Base-by-base conservation (phyloP, 2,797 vertebrate species). In the Phyllotis vaccarum region DNA sequence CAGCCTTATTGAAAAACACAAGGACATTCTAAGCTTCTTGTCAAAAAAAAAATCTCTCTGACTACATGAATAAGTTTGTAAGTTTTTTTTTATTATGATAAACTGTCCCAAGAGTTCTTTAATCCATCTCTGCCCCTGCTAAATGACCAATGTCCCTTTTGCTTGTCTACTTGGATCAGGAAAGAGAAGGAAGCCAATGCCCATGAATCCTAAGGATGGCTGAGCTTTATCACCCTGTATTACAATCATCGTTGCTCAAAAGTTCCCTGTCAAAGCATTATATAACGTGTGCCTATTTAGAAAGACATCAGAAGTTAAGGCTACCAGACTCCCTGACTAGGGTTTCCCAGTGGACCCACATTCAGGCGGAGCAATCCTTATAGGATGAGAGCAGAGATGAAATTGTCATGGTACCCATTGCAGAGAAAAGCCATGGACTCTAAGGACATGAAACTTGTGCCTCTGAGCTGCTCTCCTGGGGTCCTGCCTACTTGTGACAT, bases 241-340 rank as follows among this genome's bases (percentile, higher is more conserved):
- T 31, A 40, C 0, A n/a, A 56, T 0, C 7, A 40, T 7, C 56
- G 37, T 68, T 86, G 34, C 21, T 5, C 2, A 7, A 34, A 92
- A 4, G 14, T 14, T n/a, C 80, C 19, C 75, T 85, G 76, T 78
- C 76, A 91, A 86, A 56, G 70, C 11, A 49, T 4, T 24, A 46
- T 75, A 79, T 82, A 37, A 2, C 60, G 40, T 34, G 22, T 0
- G 82, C 16, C 12, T 46, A 31, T 89, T 91, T 40, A 94, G 74
- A 75, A 90, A 60, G 34, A 17, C 40, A 19, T 37, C 52, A 66
- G 91, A 95, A 93, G 56, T 89, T 60, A 80, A 79, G 43, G 7
- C 62, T 91, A 37, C 70, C 31, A 81, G 27, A 62, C 49, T 75
- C n/a, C 17, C 37, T 54, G 40, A 21, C 6, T 56, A 22, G 34